Evolutionary conservation across 2,888 invertebrate genomes (phyloP).

Genomic region (Eupithecia tripunctaria): DNA sequence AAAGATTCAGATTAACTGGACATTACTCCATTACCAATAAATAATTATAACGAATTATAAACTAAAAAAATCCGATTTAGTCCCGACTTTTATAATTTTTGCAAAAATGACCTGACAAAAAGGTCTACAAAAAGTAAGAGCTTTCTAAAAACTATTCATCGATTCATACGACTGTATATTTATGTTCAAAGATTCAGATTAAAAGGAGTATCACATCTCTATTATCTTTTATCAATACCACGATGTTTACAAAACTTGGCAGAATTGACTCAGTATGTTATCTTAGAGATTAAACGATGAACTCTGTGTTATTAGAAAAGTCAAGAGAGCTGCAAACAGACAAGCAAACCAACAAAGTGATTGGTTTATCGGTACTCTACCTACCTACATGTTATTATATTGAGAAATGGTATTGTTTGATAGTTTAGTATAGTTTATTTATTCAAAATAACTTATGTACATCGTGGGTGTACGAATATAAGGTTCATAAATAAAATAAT

Average conservation of each 20-base stretch:
- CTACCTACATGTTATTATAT: neutral
- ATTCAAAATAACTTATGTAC: no score
- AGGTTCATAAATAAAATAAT: no score
- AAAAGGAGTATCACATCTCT: slow-evolving; percentile 8
- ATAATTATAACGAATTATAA: no score
- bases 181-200: neutral
- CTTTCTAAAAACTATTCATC: neutral
- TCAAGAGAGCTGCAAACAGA: slow-evolving; percentile 11
- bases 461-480: no score
- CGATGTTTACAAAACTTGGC: slow-evolving; percentile 19
- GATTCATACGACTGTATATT: neutral
- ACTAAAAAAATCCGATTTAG: no score
- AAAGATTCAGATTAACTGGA: no score
- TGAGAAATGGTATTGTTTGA: neutral
- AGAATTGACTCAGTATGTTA: slow-evolving; percentile 19
- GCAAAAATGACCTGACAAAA: no score
- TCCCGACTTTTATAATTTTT: no score
- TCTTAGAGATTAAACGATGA: slow-evolving; percentile 17
- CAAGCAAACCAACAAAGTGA: slow-evolving; percentile 4
- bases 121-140: no score
- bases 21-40: no score
- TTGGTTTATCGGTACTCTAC: neutral
- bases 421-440: no score
- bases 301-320: slow-evolving; percentile 26
- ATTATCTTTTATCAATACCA: neutral